Evolutionary conservation across 2,797 vertebrate genomes (phyloP).

Genomic region (Notamacropus eugenii): DNA sequence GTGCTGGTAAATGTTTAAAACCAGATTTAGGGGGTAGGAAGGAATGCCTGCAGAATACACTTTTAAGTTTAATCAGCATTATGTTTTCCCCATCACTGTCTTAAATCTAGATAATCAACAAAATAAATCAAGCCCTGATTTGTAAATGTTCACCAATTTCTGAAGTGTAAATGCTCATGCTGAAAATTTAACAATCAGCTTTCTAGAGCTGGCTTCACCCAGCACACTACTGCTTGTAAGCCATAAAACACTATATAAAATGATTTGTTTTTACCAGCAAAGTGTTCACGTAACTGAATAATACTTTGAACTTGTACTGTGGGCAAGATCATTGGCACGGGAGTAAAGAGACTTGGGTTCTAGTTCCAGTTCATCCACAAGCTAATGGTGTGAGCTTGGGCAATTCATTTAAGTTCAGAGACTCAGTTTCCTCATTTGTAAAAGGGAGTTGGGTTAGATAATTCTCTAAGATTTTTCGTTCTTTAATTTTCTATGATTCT

Average conservation of each 20-base stretch:
- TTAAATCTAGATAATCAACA: no score
- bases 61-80: no score
- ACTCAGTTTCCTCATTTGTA: not conserved
- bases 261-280: not conserved
- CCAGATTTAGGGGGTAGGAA: not conserved
- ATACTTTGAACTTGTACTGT: not conserved
- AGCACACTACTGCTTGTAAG: not conserved
- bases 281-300: constrained; percentile 31
- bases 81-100: no score
- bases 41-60: not conserved
- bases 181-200: not conserved
- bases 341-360: not conserved
- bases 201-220: not conserved
- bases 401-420: not conserved
- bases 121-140: no score
- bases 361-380: not conserved
- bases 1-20: not conserved
- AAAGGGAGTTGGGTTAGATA: not conserved
- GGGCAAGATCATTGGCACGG: not conserved
- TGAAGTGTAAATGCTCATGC: no score
- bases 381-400: not conserved
- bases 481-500: not conserved
- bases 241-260: not conserved
- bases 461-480: not conserved
- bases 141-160: not conserved